phyloP scores from a whole-genome alignment of 1,140 invertebrate genomes.

The Radopholus similis region DNA sequence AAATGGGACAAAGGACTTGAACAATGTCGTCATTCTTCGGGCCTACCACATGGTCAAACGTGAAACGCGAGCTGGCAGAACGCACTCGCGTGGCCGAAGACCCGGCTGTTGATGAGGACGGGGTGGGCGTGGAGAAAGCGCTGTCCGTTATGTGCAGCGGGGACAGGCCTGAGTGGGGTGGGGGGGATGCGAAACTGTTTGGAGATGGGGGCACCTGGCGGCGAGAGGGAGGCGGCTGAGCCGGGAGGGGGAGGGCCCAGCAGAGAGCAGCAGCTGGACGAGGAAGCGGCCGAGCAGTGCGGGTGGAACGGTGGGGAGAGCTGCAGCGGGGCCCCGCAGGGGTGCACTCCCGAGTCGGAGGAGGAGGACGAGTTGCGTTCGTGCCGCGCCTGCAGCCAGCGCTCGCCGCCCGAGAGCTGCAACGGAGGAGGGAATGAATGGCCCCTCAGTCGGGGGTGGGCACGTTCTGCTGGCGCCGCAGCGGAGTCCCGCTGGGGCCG shows the following conservation, averaged over 20 bases:
- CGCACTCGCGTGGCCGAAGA: not conserved
- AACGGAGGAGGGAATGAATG: not conserved
- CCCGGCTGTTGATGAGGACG: not conserved
- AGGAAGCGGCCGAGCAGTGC: not conserved
- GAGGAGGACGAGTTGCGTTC: slow-evolving; percentile 28
- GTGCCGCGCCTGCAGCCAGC: not conserved
- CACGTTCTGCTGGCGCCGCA: not conserved
- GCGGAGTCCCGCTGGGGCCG: too few relatives aligned
- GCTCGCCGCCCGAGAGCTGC: not conserved
- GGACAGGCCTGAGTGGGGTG: slow-evolving; percentile 29
- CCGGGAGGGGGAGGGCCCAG: not conserved
- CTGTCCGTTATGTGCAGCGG: slow-evolving; percentile 31
- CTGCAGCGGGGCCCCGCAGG: slow-evolving; percentile 27
- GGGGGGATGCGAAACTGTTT: slow-evolving; percentile 10
- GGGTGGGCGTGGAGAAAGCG: slow-evolving; percentile 31
- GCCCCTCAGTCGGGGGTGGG: too few relatives aligned
- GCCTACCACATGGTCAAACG: slow-evolving; percentile 36
- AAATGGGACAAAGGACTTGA: too few relatives aligned
- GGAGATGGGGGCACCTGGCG: not conserved
- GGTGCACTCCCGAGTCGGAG: slow-evolving; percentile 37
- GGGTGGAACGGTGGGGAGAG: slow-evolving; percentile 31
- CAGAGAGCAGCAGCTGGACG: not conserved
- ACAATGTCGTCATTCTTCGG: not conserved
- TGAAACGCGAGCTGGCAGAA: slow-evolving; percentile 20
- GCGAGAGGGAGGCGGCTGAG: slow-evolving; percentile 31